Evolutionary conservation across 1,140 invertebrate species (phyloP), one percentile per base, ranked within the genome.

Genomic region (Ganaspis sp.): DNA sequence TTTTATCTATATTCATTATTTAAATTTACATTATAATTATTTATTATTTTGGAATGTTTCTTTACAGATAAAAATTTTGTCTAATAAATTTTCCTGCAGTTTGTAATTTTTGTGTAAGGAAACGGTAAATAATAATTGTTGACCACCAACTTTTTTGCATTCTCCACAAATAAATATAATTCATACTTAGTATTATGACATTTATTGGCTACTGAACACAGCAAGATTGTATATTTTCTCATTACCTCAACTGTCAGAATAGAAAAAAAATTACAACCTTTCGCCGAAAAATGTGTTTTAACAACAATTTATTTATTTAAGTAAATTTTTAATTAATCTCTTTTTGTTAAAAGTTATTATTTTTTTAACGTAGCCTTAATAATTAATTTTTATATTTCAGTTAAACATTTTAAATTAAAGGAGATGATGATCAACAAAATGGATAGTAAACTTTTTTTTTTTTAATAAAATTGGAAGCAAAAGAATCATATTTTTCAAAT

Each of bases 81-180:
- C 29, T 6, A 2, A 34, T 49, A 49, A 49, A 49, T 49, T 49
- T 15, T 17, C n/a, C 8, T 17, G n/a, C 0, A 29, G 29, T 64
- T 64, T 49, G 15, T 49, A 4, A n/a, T 15, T 4, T 29, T 64
- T 29, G n/a, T 64, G 23, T 64, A 11, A 26, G 29, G 8, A n/a
- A 12, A 64, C 6, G 58, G n/a, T n/a, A n/a, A n/a, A n/a, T n/a
- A n/a, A 64, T 64, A 64, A 64, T 64, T 64, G n/a, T 29, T 17
- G 23, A 64, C 11, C 11, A 11, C 40, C 15, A 29, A 6, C 4
- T 64, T 64, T 29, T 12, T 29, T 29, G n/a, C 26, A 21, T 5
- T 29, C 11, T 1, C 2, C n/a, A 26, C 23, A 64, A n/a, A 29
- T 64, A 64, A 64, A 29, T 5, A 29, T 64, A n/a, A 29, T 64